Base-by-base conservation (phyloP, 2,888 invertebrate species). In the Caenorhabditis drosophilae region DNA sequence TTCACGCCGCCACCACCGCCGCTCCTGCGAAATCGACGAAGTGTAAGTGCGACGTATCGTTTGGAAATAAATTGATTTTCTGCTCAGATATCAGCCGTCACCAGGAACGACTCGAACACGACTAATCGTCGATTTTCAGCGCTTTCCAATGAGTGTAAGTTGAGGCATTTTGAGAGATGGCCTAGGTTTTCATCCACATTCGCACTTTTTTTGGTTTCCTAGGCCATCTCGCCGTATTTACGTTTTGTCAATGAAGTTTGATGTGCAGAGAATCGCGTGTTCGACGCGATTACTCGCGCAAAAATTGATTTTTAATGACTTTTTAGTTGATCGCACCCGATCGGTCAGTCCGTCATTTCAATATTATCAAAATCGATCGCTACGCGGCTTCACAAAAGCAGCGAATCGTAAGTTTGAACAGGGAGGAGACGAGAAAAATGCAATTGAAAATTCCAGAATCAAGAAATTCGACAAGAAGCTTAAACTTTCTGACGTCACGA, bases 301-400 rank as follows among this genome's bases (percentile, higher is more conserved):
- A n/a, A n/a, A n/a, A n/a, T n/a, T n/a, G n/a, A n/a, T n/a, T n/a
- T n/a, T n/a, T n/a, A n/a, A n/a, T n/a, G n/a, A n/a, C 20, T 23
- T 58, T 55, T 27, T 52, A 59, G 59, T 31, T 35, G 59, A 64
- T 45, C 64, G 64, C n/a, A 55, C 55, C 15, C 22, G 64, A 22
- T 66, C 66, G 11, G 46, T 45, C 22, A 66, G 66, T 27, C 66
- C 66, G 15, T 54, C 58, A 2, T 66, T 56, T 26, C 60, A 66
- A 47, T 27, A 60, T 18, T 66, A 54, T 56, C 66, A 66, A 22
- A 48, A 52, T 41, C 42, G 66, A 36, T 60, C 66, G 18, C 53
- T 66, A 1, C 53, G 63, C 25, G 63, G 63, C 49, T 63, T 63
- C 42, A 63, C 63, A 22, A 36, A 53, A 18, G 57, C 63, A 12